Evolutionary conservation across 2,113 vertebrate species (phyloP).

Genomic region (Tyto alba): DNA sequence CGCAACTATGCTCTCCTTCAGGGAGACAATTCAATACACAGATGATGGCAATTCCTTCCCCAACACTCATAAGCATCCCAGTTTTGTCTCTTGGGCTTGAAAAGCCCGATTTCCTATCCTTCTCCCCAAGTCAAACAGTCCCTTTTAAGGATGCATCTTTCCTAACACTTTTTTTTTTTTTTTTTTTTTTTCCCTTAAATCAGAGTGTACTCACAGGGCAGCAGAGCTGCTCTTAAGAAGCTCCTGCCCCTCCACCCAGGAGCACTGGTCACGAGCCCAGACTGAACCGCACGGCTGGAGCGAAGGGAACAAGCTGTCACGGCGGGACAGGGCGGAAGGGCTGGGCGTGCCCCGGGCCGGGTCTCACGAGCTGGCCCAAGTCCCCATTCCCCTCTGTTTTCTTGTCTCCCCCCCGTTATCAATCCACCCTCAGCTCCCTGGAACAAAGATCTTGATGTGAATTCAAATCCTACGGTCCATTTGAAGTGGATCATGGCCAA

Average conservation of each 20-base stretch:
- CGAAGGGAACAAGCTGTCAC: slow-evolving; percentile 39
- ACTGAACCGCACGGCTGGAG: background rate
- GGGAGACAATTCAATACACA: background rate
- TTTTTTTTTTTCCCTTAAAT: background rate
- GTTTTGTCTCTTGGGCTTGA: background rate
- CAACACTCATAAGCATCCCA: background rate
- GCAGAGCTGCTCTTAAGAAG: background rate
- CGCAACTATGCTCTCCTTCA: background rate
- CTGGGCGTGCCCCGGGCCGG: background rate
- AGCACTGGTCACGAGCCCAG: slow-evolving; percentile 33
- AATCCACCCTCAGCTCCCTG: background rate
- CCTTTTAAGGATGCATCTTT: background rate
- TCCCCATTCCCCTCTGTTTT: background rate
- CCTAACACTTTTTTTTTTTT: too few relatives aligned
- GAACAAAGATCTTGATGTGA: background rate
- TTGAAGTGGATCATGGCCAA: background rate
- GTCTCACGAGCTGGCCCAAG: background rate
- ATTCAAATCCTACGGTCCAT: background rate
- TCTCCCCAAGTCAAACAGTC: background rate
- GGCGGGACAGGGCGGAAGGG: slow-evolving; percentile 6
- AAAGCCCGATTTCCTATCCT: background rate
- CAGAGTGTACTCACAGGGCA: background rate
- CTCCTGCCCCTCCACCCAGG: background rate
- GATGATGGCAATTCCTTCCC: background rate
- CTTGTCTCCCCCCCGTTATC: background rate